Percentiles rank a stretch among this genome's conserved stretches.
These are phyloP conservation scores for Rhagologus leucostigma DNA, from an alignment of 2,113 vertebrate species.

Conservation along the genomic window DNA sequence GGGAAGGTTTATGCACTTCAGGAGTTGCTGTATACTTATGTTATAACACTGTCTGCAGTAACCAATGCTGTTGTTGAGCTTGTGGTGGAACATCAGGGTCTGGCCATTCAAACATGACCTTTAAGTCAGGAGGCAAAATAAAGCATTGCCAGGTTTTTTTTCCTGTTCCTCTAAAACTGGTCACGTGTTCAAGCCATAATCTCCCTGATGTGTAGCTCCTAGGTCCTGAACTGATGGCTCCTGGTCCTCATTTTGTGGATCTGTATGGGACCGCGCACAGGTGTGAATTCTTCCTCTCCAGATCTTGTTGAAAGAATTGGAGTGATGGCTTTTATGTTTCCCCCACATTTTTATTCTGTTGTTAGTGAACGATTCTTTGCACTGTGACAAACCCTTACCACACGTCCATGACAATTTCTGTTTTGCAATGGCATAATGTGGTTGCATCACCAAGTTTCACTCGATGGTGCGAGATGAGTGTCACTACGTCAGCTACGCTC, in stretches of 20 bases:
- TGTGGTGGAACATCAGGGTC: not conserved
- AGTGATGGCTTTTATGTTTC: not conserved
- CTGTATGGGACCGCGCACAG: fast-evolving
- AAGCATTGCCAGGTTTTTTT: not conserved
- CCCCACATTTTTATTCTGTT: not conserved
- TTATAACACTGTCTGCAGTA: not conserved
- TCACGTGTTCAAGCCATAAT: not conserved
- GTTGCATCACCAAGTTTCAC: conserved; percentile 33
- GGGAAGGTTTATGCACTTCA: not conserved
- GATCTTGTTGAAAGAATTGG: not conserved
- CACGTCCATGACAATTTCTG: fast-evolving
- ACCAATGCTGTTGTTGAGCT: not conserved
- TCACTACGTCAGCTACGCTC: not conserved
- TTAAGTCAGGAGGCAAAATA: not conserved
- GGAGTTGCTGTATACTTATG: not conserved
- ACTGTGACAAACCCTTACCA: not conserved
- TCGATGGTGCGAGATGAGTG: not conserved
- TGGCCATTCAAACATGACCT: not conserved
- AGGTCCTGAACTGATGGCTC: not conserved
- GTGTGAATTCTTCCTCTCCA: not conserved
- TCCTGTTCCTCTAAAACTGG: not conserved
- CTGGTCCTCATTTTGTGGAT: not conserved
- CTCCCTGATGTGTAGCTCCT: not conserved
- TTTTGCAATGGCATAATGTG: not conserved
- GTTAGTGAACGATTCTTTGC: not conserved